Evolutionary conservation across 2,113 vertebrate genomes (phyloP).

Genomic region (human): DNA sequence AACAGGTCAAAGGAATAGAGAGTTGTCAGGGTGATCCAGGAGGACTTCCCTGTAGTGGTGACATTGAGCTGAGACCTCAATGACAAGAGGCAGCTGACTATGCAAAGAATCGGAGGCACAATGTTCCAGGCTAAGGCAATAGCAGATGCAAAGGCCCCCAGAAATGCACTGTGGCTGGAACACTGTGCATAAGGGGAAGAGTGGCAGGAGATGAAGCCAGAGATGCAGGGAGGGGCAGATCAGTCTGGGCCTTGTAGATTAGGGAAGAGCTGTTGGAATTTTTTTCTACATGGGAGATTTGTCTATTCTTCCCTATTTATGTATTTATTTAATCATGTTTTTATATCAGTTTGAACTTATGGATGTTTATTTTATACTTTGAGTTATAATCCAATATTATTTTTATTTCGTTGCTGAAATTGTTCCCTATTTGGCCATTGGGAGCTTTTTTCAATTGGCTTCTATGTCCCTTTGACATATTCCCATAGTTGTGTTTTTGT

Average conservation of each 20-base stretch:
- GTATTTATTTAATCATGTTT: neutral
- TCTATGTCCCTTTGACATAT: neutral
- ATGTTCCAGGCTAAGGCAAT: neutral
- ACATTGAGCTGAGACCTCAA: neutral
- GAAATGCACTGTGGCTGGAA: neutral
- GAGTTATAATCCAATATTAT: neutral
- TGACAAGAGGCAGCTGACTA: neutral
- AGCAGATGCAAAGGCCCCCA: neutral
- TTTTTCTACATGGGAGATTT: neutral
- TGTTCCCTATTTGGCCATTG: neutral
- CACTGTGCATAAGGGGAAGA: no score
- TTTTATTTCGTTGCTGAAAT: neutral
- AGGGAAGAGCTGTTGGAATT: neutral
- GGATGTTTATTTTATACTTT: neutral
- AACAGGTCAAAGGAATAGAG: neutral
- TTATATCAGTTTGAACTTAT: neutral
- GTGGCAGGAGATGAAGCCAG: neutral
- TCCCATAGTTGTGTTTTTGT: no score
- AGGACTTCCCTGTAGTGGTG: neutral
- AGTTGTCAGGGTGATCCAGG: neutral
- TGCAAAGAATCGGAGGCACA: neutral
- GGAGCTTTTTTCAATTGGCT: neutral
- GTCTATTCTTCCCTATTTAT: neutral
- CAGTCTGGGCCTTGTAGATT: accelerated
- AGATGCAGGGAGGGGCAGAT: neutral